Percentiles rank a stretch among this genome's conserved stretches.
phyloP scores from a whole-genome alignment of 1,140 invertebrate genomes.

The Hetaerina americana region DNA sequence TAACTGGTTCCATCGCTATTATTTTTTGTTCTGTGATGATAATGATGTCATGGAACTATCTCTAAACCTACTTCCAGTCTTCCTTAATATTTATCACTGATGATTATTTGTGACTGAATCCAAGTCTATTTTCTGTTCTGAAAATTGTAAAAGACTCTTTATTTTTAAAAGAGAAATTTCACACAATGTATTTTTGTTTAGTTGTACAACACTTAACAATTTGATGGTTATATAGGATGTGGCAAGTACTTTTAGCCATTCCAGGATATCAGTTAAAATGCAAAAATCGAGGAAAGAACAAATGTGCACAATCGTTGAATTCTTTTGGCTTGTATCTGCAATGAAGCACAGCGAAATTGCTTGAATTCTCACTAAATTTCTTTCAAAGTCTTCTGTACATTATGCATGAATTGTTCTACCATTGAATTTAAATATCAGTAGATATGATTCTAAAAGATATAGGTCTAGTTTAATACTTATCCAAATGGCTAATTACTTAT shows the following conservation, averaged over 20 bases:
- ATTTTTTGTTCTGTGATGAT: not conserved
- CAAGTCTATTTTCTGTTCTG: too few species aligned
- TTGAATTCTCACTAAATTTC: not conserved
- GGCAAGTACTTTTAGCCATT: not conserved
- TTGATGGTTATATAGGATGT: not conserved
- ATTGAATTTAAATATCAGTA: not conserved
- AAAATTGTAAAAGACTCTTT: too few species aligned
- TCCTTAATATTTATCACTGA: too few species aligned
- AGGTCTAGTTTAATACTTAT: not conserved
- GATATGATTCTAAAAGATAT: not conserved
- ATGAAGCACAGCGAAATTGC: not conserved
- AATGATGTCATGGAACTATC: too few species aligned
- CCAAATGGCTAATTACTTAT: not conserved
- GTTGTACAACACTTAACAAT: too few species aligned
- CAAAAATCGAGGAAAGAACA: not conserved
- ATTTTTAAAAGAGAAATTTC: too few species aligned
- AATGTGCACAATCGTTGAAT: not conserved
- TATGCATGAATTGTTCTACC: not conserved
- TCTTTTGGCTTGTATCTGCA: not conserved
- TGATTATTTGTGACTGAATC: too few species aligned
- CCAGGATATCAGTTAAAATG: not conserved
- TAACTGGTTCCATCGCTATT: not conserved
- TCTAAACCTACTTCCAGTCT: too few species aligned
- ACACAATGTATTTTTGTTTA: too few species aligned
- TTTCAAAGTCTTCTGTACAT: not conserved